These are phyloP conservation scores for Dioctria rufipes DNA, from an alignment of 2,888 invertebrate species.

Conservation along the genomic window DNA sequence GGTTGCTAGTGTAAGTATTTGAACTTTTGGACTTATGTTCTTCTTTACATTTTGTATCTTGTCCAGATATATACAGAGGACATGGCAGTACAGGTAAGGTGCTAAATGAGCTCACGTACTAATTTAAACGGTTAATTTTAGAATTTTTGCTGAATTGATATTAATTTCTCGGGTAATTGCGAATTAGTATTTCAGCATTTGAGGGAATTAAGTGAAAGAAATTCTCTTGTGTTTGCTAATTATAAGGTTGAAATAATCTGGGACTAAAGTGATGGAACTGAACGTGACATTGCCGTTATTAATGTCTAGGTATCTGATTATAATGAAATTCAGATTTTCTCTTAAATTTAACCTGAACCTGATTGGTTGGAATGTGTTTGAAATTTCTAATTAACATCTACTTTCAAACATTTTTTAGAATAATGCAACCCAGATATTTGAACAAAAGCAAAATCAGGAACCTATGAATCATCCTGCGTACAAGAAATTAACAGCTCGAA, in stretches of 20 bases:
- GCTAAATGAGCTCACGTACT: conserved; percentile 36
- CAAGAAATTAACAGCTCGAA: too few species aligned
- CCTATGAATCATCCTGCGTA: too few species aligned
- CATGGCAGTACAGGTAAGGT: neutral
- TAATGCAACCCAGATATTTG: too few species aligned
- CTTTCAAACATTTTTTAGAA: too few species aligned
- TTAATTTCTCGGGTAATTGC: conserved; percentile 2
- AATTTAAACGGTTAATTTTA: conserved; percentile 19
- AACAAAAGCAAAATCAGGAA: too few species aligned
- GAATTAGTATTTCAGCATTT: conserved; percentile 14
- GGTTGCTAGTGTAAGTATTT: neutral
- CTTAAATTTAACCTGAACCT: too few species aligned
- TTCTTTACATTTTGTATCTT: conserved; percentile 6
- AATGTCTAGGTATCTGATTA: too few species aligned
- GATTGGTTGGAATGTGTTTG: too few species aligned
- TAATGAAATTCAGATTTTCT: too few species aligned
- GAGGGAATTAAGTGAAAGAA: conserved; percentile 25
- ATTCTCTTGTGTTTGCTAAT: conserved; percentile 26
- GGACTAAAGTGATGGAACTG: too few species aligned
- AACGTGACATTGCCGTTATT: too few species aligned
- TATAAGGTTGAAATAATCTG: neutral
- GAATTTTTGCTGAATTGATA: neutral
- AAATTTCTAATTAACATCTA: too few species aligned
- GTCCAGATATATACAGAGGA: neutral
- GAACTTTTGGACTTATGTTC: neutral